Base-by-base conservation (phyloP, 2,113 vertebrate species). In the Lophura nycthemera region DNA sequence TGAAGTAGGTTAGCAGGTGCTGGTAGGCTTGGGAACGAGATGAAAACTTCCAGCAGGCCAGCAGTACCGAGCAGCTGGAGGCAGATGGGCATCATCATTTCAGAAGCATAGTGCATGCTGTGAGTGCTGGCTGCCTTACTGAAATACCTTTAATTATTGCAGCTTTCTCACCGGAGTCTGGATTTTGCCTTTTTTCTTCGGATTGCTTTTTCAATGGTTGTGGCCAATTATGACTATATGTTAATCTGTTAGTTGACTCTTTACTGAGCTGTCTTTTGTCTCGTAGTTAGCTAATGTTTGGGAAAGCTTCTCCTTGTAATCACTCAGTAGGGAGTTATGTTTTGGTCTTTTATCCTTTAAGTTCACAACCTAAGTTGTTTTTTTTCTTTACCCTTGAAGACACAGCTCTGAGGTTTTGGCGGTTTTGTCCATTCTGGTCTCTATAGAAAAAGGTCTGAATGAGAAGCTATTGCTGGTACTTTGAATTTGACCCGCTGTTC, bases 401-500 rank as follows among this genome's bases (percentile, higher is more conserved):
- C 83, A 91, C 60, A 60, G 36, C 5, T 1, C 87, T 92, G 74
- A 91, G 52, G 27, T 90, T 95, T 90, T 94, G 79, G 86, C 90
- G 83, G 72, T 94, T 96, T 94, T 96, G 42, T 90, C 88, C 64
- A 34, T 95, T 89, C 25, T 65, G 32, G 22, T 60, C 45, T 94
- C 90, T 83, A 74, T 86, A 86, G 79, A 93, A 93, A 92, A 91
- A 64, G 76, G 94, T 82, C 60, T 91, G 79, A 95, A 96, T 94
- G 43, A 5, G 13, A 56, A 65, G 85, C 24, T 86, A 3, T 95
- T 94, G 88, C 92, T 79, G 43, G 48, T 92, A 82, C 91, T 96
- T 94, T 95, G 92, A 89, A 93, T 96, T 66, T 95, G 86, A 92
- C 88, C 79, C 83, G 77, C 56, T 60, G 69, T 95, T 96, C 88